Conservation (phyloP, 1,140 invertebrate species). For the Grapholita molesta region DNA sequence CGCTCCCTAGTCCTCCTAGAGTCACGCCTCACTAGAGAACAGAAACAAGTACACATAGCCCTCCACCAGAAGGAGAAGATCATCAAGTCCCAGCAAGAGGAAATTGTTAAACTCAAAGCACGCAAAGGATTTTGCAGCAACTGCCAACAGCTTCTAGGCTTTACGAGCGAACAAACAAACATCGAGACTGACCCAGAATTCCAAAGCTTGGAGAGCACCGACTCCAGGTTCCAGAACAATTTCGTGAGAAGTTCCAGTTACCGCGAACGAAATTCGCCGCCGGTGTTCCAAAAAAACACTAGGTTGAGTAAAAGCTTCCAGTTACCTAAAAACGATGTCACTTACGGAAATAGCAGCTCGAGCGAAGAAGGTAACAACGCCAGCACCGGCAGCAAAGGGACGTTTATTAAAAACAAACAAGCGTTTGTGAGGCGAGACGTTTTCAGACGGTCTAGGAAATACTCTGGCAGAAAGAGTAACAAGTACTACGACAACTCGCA, state of each 20-base stretch:
- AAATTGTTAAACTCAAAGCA: constrained; percentile 81
- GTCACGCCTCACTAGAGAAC: constrained; percentile 85
- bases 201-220: constrained; percentile 79
- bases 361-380: constrained; percentile 73
- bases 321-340: constrained; percentile 72
- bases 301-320: constrained; percentile 76
- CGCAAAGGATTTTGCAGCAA: constrained; percentile 79
- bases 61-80: constrained; percentile 85
- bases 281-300: constrained; percentile 76
- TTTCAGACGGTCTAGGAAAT: constrained; percentile 76
- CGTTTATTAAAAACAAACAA: constrained; percentile 82
- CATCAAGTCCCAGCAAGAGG: constrained; percentile 83
- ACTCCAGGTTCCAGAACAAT: constrained; percentile 76
- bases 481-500: constrained; percentile 74
- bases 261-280: constrained; percentile 78
- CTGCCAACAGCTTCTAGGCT: constrained; percentile 78
- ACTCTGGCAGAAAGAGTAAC: constrained; percentile 76
- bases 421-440: constrained; percentile 74
- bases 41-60: constrained; percentile 83
- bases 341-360: constrained; percentile 72
- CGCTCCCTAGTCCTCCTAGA: constrained; percentile 84
- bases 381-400: constrained; percentile 69
- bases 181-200: constrained; percentile 77
- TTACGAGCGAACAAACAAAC: constrained; percentile 76
- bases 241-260: constrained; percentile 79